Conservation (phyloP, 1,140 invertebrate genomes). For the Drosophila fuyamai region DNA sequence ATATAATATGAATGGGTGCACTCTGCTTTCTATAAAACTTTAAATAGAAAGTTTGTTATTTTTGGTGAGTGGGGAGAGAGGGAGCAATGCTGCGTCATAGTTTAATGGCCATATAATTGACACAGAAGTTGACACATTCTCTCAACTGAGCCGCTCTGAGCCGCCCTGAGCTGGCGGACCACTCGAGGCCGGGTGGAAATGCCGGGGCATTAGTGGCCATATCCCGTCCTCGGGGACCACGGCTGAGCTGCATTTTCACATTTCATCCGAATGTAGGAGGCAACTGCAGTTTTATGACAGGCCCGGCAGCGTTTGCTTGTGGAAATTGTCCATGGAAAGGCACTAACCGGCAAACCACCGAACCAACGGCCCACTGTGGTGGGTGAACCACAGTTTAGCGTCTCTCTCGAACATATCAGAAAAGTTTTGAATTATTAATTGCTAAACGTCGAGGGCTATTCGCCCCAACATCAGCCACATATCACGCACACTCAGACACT, state of each 20-base stretch:
- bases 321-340: conserved; percentile 13
- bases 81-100: conserved; percentile 46
- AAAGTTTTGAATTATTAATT: conserved; percentile 50
- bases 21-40: too few species aligned
- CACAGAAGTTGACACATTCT: conserved; percentile 65
- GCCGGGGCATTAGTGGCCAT: conserved; percentile 33
- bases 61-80: background rate
- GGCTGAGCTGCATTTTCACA: conserved; percentile 26
- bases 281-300: conserved; percentile 28
- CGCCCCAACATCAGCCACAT: conserved; percentile 33
- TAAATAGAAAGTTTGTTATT: too few species aligned
- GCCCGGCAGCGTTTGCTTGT: background rate
- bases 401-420: conserved; percentile 62
- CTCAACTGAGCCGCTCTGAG: conserved; percentile 29
- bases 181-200: conserved; percentile 15
- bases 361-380: background rate
- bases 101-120: conserved; percentile 76
- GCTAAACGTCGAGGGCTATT: conserved; percentile 13
- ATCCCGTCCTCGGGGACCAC: conserved; percentile 1
- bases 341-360: background rate
- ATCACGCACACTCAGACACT: conserved; percentile 29
- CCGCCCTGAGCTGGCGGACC: conserved; percentile 11
- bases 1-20: too few species aligned
- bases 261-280: conserved; percentile 13
- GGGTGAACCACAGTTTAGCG: conserved; percentile 24